Base-by-base conservation (phyloP, 2,113 vertebrate species). In the Globicephala melas region DNA sequence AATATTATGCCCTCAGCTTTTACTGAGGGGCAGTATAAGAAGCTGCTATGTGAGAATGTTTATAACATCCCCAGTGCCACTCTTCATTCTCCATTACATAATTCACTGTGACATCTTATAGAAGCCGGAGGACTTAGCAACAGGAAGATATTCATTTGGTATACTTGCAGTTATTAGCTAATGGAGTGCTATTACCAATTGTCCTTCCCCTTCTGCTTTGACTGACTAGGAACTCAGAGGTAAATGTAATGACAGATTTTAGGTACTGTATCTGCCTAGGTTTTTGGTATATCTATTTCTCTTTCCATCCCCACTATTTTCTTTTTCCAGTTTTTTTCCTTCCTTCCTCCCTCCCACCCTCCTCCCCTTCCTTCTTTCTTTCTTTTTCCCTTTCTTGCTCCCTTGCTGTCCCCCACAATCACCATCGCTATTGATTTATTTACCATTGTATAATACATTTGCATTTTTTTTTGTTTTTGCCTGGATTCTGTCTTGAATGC, bases 401-500 rank as follows among this genome's bases (percentile, higher is more conserved):
- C 14, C 14, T 47, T 7, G 4, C 26, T 33, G 3, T 23, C 33
- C 79, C 36, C 17, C 33, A 28, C 1, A 38, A 2, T 71, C n/a
- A 87, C 18, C 60, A 70, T 26, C 33, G 36, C 17, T 33, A 14
- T 88, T 2, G 5, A 28, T 31, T 85, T 79, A 86, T 83, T 83
- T 77, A 20, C 15, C 65, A 74, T 81, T 93, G 58, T 74, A 18
- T 90, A 80, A 71, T 28, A n/a, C 26, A 62, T 68, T 68, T 33
- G 8, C 5, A 25, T 70, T 67, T 18, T 28, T 68, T 65, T 65
- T 13, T 38, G 13, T 50, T 47, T 47, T 47, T 47, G 33, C 55
- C 28, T 88, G 14, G 31, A 84, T 96, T 97, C 23, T 79, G 9
- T 79, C 89, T 91, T 73, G 50, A 96, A 73, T 95, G 58, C 6